Evolutionary conservation across 2,797 vertebrate genomes (phyloP).

Genomic region (Pangasius macronema): DNA sequence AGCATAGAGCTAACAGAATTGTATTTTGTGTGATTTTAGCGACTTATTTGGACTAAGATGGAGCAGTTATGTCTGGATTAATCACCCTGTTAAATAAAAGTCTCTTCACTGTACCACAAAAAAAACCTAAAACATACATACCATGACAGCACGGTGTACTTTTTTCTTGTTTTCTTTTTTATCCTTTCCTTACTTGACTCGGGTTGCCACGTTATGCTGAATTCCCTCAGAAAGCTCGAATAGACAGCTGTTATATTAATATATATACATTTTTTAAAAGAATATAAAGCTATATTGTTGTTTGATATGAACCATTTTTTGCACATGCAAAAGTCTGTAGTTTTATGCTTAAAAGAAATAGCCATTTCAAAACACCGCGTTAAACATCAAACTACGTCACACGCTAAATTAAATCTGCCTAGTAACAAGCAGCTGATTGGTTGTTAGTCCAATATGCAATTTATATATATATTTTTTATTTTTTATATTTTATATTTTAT

Average conservation of each 20-base stretch:
- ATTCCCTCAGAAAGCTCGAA: not conserved
- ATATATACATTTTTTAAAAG: no score
- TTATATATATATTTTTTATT: not conserved
- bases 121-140: not conserved
- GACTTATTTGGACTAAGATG: not conserved
- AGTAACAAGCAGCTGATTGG: constrained; percentile 18
- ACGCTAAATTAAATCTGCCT: not conserved
- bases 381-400: not conserved
- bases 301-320: not conserved
- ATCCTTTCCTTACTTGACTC: not conserved
- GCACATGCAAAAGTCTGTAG: no score
- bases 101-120: not conserved
- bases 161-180: not conserved
- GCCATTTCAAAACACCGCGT: not conserved
- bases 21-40: not conserved
- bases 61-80: not conserved
- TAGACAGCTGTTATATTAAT: not conserved
- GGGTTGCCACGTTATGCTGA: not conserved
- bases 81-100: not conserved
- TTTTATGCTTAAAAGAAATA: not conserved
- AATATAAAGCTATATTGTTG: not conserved
- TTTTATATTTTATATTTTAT: no score
- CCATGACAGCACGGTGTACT: constrained; percentile 1
- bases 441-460: not conserved
- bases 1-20: not conserved